Percentiles rank a stretch among this genome's conserved stretches.
phyloP scores from a whole-genome alignment of 2,797 vertebrate species.

The Euthynnus affinis region DNA sequence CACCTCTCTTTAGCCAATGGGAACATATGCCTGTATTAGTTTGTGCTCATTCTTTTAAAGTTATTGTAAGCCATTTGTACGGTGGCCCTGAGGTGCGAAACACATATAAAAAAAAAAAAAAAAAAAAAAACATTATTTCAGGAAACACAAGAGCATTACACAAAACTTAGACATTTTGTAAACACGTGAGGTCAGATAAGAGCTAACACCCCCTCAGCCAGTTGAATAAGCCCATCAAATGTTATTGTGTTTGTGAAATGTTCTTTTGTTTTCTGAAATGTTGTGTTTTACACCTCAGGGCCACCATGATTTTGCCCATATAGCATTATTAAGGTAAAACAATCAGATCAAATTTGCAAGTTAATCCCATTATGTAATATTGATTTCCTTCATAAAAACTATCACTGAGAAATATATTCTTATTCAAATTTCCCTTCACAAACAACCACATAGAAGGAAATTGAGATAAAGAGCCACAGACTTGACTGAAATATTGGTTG shows the following conservation, averaged over 20 bases:
- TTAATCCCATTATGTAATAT: neutral
- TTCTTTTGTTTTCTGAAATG: neutral
- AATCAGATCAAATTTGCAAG: neutral
- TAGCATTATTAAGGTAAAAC: neutral
- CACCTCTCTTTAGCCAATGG: neutral
- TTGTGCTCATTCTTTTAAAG: neutral
- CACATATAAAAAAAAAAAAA: too few relatives aligned
- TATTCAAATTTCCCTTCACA: conserved; percentile 2
- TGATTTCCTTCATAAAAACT: neutral
- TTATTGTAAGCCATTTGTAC: neutral
- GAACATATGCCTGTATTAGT: neutral
- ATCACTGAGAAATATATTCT: neutral
- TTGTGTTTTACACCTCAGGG: neutral
- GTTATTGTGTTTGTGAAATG: neutral
- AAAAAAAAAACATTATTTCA: too few relatives aligned
- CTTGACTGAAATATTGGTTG: neutral
- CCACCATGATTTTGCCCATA: neutral
- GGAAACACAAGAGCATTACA: too few relatives aligned
- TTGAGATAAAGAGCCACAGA: neutral
- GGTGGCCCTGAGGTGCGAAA: too few relatives aligned
- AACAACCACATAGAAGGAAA: neutral
- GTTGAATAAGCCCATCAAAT: neutral
- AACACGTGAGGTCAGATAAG: too few relatives aligned
- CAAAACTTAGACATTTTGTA: too few relatives aligned
- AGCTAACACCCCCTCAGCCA: neutral